Base-by-base conservation (phyloP, 2,888 invertebrate species). In the Agrochola litura region DNA sequence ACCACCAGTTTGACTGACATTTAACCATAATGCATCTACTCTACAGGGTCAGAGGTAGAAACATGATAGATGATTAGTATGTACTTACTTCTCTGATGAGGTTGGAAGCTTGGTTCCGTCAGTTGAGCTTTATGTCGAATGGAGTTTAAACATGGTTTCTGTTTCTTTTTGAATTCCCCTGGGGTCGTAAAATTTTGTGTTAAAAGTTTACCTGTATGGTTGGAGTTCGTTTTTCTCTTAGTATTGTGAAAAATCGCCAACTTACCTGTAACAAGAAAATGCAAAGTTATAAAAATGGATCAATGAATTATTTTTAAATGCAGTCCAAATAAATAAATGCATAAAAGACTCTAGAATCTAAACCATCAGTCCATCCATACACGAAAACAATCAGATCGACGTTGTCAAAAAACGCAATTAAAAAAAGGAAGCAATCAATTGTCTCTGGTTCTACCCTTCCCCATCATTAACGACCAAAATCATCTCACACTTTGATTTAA, bases 191-290 rank as follows among this genome's bases (percentile, higher is more conserved):
- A 58, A 43, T 10, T 49, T 16, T 30, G 41, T 56, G 14, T 25
- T 58, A 10, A 49, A 56, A 49, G 4, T 19, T 73, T 77, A 86
- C 84, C 86, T 86, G 68, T 54, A 6, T 46, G 37, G 10, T 5
- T 52, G 12, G 8, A 76, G n/a, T 30, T 2, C 16, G 0, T n/a
- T 60, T 30, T 30, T 37, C 0, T 49, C 22, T 46, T 46, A 6
- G 8, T 37, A 3, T 49, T 58, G 19, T 54, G 52, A 46, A 22
- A 61, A 8, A 56, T 60, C 25, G 46, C 8, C 22, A 61, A 90
- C 92, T 91, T 92, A 92, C 92, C 91, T 92, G 92, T 80, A 91
- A 92, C 85, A 89, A 90, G 56, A 43, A 86, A 83, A 73, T 70
- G 25, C 54, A 25, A 63, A 56, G n/a, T 49, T 22, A 30, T 73